A percentile compares a stretch with the other conserved stretches of the same genome.
Conservation (phyloP, 1,140 invertebrate genomes). For the Microplitis demolitor region DNA sequence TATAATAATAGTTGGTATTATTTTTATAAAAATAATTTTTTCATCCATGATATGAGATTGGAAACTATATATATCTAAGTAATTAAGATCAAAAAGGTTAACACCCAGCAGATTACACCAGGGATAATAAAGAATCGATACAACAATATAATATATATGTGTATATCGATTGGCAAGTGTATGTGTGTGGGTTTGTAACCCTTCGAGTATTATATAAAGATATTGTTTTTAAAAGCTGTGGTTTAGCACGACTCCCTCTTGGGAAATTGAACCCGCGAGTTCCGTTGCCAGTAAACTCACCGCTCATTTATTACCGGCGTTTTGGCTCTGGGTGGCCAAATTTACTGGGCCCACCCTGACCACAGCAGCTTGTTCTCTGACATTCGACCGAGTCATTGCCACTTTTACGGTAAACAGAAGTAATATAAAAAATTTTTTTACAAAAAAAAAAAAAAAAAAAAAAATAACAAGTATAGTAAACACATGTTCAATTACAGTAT, state of each 20-base stretch:
- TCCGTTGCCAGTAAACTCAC: conserved; percentile 48
- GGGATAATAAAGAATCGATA: not conserved
- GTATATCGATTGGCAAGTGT: not conserved
- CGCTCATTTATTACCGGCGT: conserved; percentile 57
- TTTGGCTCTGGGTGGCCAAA: conserved; percentile 57
- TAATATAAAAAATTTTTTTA: not conserved
- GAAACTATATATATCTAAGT: too few species aligned
- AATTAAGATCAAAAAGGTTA: too few species aligned
- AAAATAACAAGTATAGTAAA: too few species aligned
- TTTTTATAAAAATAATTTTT: too few species aligned
- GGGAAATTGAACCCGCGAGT: conserved; percentile 54
- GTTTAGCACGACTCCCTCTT: conserved; percentile 52
- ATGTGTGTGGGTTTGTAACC: conserved; percentile 19
- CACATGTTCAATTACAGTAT: too few species aligned
- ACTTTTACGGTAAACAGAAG: conserved; percentile 21
- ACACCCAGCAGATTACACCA: not conserved
- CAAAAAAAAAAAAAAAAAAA: not conserved
- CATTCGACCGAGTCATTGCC: conserved; percentile 20
- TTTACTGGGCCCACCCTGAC: conserved; percentile 44
- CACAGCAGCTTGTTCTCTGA: conserved; percentile 30
- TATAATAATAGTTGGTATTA: too few species aligned
- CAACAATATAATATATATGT: not conserved
- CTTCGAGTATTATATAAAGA: conserved; percentile 35
- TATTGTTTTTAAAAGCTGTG: conserved; percentile 58
- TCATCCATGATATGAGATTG: too few species aligned